Evolutionary conservation across 2,888 invertebrate species (phyloP).

Genomic region (Drosophila limbata): DNA sequence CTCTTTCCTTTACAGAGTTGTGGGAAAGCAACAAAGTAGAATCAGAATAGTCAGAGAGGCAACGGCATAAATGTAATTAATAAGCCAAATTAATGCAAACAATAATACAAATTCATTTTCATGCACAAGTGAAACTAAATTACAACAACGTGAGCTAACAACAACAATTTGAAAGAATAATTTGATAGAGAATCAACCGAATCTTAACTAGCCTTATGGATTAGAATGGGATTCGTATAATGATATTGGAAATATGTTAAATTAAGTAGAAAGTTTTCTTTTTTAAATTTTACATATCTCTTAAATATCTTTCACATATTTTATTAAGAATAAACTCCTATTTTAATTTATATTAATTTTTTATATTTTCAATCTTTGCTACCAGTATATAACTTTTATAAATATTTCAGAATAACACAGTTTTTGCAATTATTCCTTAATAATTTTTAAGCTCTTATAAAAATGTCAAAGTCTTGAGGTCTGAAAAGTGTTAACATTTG

Average conservation of each 20-base stretch:
- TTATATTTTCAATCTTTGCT: too few relatives aligned
- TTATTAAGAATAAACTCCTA: too few relatives aligned
- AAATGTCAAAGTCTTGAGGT: neutral
- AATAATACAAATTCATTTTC: constrained; percentile 81
- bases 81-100: constrained; percentile 82
- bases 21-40: constrained; percentile 24
- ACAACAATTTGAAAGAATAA: constrained; percentile 26
- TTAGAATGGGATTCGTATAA: neutral
- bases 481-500: neutral
- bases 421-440: too few relatives aligned
- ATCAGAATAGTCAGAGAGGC: constrained; percentile 60
- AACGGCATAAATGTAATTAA: constrained; percentile 77
- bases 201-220: constrained; percentile 23
- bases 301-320: too few relatives aligned
- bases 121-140: constrained; percentile 79
- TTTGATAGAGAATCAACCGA: constrained; percentile 17
- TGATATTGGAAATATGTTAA: too few relatives aligned
- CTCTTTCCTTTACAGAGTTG: neutral
- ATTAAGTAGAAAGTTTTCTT: too few relatives aligned
- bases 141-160: constrained; percentile 65
- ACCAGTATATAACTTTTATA: too few relatives aligned
- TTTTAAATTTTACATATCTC: too few relatives aligned
- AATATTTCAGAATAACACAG: too few relatives aligned
- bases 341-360: too few relatives aligned
- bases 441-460: neutral